phyloP scores from a whole-genome alignment of 2,113 vertebrate genomes.

The Anarhynchus alexandrinus region DNA sequence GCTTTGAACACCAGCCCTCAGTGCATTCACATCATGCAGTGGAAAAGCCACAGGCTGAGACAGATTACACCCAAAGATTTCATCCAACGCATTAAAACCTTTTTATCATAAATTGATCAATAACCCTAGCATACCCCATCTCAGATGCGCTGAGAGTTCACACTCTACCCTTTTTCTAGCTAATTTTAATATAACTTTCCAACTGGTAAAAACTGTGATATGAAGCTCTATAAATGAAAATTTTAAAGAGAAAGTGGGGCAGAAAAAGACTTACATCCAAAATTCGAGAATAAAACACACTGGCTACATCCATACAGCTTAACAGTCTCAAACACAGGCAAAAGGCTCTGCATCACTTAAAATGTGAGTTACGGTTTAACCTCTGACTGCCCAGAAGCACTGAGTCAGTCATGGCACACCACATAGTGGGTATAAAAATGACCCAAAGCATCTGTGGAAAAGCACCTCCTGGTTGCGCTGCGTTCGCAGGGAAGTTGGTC shows the following conservation, averaged over 20 bases:
- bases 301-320: not conserved
- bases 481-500: not conserved
- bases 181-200: not conserved
- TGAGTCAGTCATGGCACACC: not conserved
- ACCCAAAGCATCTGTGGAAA: not conserved
- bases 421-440: not conserved
- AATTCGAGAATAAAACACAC: not conserved
- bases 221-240: not conserved
- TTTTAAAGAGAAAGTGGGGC: not conserved
- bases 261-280: not conserved
- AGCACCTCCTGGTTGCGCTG: not conserved
- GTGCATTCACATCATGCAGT: not conserved
- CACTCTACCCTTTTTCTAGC: not conserved
- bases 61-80: not conserved
- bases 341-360: not conserved
- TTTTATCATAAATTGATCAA: not conserved
- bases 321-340: not conserved
- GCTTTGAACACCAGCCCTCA: not conserved
- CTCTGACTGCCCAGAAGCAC: not conserved
- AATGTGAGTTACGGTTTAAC: not conserved
- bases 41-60: not conserved
- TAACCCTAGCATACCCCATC: not conserved
- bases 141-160: not conserved
- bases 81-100: not conserved
- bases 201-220: not conserved